Percentiles rank a stretch among this genome's conserved stretches.
phyloP scores from a whole-genome alignment of 1,140 invertebrate species.

The Drosophila miranda region DNA sequence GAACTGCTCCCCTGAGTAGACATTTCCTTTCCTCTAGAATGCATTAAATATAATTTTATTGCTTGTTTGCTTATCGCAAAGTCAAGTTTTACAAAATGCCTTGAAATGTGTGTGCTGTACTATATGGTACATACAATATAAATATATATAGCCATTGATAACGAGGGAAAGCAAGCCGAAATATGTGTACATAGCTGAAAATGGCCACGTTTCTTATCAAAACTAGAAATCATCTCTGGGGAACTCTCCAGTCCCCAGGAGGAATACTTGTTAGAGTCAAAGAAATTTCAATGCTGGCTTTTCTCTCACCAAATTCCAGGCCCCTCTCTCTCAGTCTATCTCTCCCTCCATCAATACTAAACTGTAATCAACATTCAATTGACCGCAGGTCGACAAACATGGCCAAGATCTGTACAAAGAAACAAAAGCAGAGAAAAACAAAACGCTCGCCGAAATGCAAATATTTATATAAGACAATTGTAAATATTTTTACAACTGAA shows the following conservation, averaged over 20 bases:
- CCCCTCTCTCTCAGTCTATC: no score
- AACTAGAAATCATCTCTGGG: no score
- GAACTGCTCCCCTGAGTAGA: constrained; percentile 32
- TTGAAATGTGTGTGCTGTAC: neutral
- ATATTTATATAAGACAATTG: constrained; percentile 72
- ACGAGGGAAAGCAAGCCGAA: neutral
- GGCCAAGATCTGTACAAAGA: neutral
- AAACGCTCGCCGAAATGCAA: constrained; percentile 40
- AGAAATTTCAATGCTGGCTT: no score
- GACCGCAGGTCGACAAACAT: no score
- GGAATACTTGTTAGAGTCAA: no score
- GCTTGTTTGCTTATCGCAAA: constrained; percentile 16
- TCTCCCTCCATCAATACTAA: no score
- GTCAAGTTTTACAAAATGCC: constrained; percentile 8
- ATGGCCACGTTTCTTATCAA: neutral
- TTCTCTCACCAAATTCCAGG: no score
- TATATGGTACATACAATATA: neutral
- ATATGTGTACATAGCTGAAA: neutral
- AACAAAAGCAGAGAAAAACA: constrained; percentile 23
- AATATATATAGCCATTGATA: neutral
- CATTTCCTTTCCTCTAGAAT: constrained; percentile 27
- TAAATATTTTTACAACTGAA: constrained; percentile 77
- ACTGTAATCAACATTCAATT: no score
- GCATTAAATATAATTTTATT: neutral
- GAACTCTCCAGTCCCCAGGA: no score